Percentiles rank a stretch among this genome's conserved stretches.
These are phyloP conservation scores for Agrypnia vestita DNA, from an alignment of 1,140 invertebrate species.

Conservation along the genomic window DNA sequence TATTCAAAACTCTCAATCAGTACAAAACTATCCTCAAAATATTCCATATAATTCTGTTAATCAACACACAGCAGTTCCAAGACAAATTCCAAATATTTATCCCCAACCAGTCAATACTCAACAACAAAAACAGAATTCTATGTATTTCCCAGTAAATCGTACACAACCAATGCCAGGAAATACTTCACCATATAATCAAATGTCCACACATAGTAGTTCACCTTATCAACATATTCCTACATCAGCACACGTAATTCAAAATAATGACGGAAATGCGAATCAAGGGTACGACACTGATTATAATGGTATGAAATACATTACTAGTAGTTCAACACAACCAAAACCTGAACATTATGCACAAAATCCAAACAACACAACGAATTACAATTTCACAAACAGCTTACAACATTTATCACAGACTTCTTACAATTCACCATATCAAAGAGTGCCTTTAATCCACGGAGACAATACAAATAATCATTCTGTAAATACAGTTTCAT, in stretches of 20 bases:
- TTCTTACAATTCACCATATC: slow-evolving; percentile 61
- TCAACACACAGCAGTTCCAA: slow-evolving; percentile 54
- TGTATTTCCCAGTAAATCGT: slow-evolving; percentile 59
- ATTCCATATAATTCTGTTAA: slow-evolving; percentile 20
- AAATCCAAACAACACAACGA: slow-evolving; percentile 44
- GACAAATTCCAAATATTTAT: slow-evolving; percentile 48
- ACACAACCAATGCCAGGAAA: slow-evolving; percentile 53
- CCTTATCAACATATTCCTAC: slow-evolving; percentile 71
- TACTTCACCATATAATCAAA: slow-evolving; percentile 39
- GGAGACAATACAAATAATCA: slow-evolving; percentile 40
- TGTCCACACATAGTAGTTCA: slow-evolving; percentile 34
- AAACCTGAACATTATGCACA: slow-evolving; percentile 51
- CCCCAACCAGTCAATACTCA: slow-evolving; percentile 37
- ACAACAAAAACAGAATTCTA: slow-evolving; percentile 59
- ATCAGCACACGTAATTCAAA: slow-evolving; percentile 69
- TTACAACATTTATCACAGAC: slow-evolving; percentile 62
- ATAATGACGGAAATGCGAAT: slow-evolving; percentile 54
- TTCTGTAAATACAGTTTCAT: slow-evolving; percentile 31
- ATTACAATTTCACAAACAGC: slow-evolving; percentile 42
- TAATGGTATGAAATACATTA: slow-evolving; percentile 52
- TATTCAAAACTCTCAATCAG: slow-evolving; percentile 63
- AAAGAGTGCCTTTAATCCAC: slow-evolving; percentile 63
- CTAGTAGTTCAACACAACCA: slow-evolving; percentile 17
- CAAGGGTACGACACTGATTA: slow-evolving; percentile 48
- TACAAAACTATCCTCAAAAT: slow-evolving; percentile 62